Evolutionary conservation across 2,797 vertebrate genomes (phyloP).

Genomic region (Champsocephalus esox): DNA sequence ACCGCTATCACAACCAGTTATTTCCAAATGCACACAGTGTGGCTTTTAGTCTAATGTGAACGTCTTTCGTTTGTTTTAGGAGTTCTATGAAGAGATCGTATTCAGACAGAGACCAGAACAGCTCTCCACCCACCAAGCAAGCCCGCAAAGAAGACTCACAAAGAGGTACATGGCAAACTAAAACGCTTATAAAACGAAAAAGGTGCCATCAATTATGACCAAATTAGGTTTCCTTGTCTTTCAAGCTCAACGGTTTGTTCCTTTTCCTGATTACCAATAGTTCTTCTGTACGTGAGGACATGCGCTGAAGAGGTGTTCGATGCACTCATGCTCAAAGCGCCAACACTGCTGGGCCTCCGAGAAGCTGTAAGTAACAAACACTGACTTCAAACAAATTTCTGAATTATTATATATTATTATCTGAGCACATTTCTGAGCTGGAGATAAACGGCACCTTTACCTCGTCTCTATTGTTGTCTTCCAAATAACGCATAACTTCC

Average conservation of each 20-base stretch:
- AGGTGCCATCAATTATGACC: neutral
- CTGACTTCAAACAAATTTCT: neutral
- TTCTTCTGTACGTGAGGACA: conserved; percentile 93
- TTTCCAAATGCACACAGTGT: neutral
- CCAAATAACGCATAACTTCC: neutral
- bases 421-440: neutral
- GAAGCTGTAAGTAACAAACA: conserved; percentile 89
- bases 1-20: neutral
- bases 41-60: conserved; percentile 24
- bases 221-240: neutral
- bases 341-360: conserved; percentile 91
- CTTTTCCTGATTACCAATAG: conserved; percentile 71
- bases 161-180: conserved; percentile 87
- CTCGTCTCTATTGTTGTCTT: neutral
- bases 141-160: conserved; percentile 88
- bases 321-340: conserved; percentile 95
- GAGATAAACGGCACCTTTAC: neutral
- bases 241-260: neutral
- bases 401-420: neutral
- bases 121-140: conserved; percentile 85
- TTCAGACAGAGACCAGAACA: conserved; percentile 83
- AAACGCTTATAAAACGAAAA: too few species aligned
- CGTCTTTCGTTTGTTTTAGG: conserved; percentile 70
- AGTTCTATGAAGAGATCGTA: conserved; percentile 89
- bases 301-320: conserved; percentile 94